Evolutionary conservation across 1,140 invertebrate species (phyloP).

Genomic region (Grapholita molesta): DNA sequence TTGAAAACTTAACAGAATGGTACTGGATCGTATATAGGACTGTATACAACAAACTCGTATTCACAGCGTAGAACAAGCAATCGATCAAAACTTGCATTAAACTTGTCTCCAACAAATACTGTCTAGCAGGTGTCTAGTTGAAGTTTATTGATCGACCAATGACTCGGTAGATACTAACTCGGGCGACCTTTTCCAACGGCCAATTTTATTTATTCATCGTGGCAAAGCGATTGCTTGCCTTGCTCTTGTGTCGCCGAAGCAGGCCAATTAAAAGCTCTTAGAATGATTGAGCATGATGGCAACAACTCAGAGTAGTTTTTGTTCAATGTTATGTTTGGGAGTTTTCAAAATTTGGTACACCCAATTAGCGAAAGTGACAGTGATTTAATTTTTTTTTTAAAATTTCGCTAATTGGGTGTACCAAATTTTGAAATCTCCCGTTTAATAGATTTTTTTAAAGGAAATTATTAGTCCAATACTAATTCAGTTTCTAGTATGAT

Average conservation of each 20-base stretch:
- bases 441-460: too few relatives aligned
- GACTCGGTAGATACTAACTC: background rate
- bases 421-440: too few relatives aligned
- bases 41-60: background rate
- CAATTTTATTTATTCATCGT: background rate
- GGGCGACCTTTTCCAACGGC: background rate
- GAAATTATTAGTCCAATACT: too few relatives aligned
- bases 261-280: background rate
- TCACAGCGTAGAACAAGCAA: background rate
- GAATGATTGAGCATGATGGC: background rate
- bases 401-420: too few relatives aligned
- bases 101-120: conserved; percentile 14
- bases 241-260: background rate
- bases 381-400: too few relatives aligned
- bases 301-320: background rate
- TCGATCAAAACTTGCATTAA: conserved; percentile 7
- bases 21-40: background rate
- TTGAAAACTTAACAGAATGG: background rate
- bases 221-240: background rate
- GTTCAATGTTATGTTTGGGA: background rate
- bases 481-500: too few relatives aligned
- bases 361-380: too few relatives aligned
- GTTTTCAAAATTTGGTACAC: too few relatives aligned
- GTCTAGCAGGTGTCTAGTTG: conserved; percentile 11
- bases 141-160: conserved; percentile 14